Conservation (phyloP, 2,113 vertebrate genomes). For the Panthera uncia region DNA sequence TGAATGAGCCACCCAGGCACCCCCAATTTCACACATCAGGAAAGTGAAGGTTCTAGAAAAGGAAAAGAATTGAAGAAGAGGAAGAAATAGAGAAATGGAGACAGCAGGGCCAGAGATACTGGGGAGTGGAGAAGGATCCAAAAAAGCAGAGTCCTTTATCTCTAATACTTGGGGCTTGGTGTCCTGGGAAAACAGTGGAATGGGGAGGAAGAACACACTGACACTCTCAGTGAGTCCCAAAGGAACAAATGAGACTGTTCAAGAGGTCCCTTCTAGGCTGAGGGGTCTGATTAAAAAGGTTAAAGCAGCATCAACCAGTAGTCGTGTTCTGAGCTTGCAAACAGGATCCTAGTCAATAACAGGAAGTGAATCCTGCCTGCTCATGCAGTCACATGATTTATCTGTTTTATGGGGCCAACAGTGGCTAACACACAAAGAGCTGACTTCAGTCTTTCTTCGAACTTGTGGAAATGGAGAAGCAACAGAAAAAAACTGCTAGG, state of each 20-base stretch:
- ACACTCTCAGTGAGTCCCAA: neutral
- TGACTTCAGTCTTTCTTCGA: constrained; percentile 53
- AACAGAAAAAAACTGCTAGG: neutral
- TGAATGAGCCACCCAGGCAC: no score
- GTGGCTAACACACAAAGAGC: constrained; percentile 36
- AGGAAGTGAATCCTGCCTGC: constrained; percentile 51
- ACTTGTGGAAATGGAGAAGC: constrained; percentile 18
- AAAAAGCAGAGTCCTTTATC: neutral
- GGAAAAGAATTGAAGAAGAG: neutral
- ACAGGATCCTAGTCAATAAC: neutral
- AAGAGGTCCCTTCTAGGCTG: neutral
- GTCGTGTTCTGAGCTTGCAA: neutral
- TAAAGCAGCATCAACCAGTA: constrained; percentile 11
- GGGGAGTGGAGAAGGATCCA: neutral
- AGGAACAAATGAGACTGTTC: neutral
- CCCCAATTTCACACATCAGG: neutral
- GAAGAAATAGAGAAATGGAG: neutral
- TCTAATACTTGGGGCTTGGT: neutral
- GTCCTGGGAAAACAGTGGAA: neutral
- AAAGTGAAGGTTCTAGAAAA: neutral
- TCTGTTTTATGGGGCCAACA: constrained; percentile 27
- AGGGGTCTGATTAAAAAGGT: constrained; percentile 12
- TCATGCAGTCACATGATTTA: constrained; percentile 26
- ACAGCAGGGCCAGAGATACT: neutral
- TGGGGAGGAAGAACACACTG: neutral